Percentiles rank a stretch among this genome's conserved stretches.
Conservation (phyloP, 1,140 invertebrate species). For the Caligus rogercresseyi region DNA sequence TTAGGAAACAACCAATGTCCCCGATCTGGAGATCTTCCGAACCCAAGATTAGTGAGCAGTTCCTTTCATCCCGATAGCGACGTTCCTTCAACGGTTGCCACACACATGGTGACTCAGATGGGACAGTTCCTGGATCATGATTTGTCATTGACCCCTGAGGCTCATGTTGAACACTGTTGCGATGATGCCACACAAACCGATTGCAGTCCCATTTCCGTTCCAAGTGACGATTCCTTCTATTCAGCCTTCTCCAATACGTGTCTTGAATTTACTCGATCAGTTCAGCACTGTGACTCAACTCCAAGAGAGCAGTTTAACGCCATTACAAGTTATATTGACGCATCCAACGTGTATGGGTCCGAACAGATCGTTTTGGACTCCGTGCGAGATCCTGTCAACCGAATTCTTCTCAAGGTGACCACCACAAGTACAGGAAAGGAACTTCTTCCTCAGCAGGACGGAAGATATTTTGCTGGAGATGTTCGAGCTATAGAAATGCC, state of each 20-base stretch:
- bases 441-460: not conserved
- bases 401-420: not conserved
- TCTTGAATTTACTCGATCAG: not conserved
- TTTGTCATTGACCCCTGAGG: slow-evolving; percentile 22
- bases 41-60: not conserved
- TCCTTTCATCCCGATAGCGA: not conserved
- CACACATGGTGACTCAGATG: slow-evolving; percentile 57
- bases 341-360: slow-evolving; percentile 8
- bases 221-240: not conserved
- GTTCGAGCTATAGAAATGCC: not conserved
- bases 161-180: slow-evolving; percentile 7
- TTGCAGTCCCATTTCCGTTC: not conserved
- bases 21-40: slow-evolving; percentile 31
- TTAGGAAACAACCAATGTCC: slow-evolving; percentile 38
- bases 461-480: not conserved
- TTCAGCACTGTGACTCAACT: not conserved
- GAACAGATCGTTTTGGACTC: not conserved
- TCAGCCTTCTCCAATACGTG: not conserved
- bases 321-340: slow-evolving; percentile 4
- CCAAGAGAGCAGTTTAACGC: not conserved
- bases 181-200: not conserved
- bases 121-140: slow-evolving; percentile 28
- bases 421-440: too few relatives aligned
- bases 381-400: not conserved
- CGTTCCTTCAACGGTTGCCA: slow-evolving; percentile 26